Evolutionary conservation across 1,140 invertebrate species (phyloP), one percentile per base, ranked within the genome.

Genomic region (Maconellicoccus hirsutus): DNA sequence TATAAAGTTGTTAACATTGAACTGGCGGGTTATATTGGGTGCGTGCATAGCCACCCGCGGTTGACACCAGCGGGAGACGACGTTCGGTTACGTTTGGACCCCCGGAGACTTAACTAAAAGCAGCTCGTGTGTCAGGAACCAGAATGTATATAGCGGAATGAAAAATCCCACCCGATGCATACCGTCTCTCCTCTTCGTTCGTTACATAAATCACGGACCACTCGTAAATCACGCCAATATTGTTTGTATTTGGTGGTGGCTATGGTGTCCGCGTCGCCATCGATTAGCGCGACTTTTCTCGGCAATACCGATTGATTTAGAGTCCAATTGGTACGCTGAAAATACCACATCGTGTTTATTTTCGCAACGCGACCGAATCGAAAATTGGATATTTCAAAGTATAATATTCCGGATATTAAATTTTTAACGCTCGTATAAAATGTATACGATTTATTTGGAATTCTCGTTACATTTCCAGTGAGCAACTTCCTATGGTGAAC

Each of bases 1-100:
- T 66, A 66, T 66, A 66, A 66, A 66, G 61, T 66, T 66, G 61
- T 66, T 66, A 66, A 66, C 61, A 66, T 66, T 66, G 61, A 66
- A 66, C 61, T 19, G 61, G 61, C 61, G 61, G 22, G 61, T 23
- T 25, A 66, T 66, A 26, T 66, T 66, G 61, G 61, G 61, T 66
- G 61, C 61, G 61, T 66, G 61, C 61, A 66, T 66, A 23, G 61
- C 61, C 61, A 66, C 61, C 61, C 61, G 61, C 61, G 25, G 61
- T 66, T 66, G 61, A 66, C 61, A 66, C 61, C 61, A 66, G 61
- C 61, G 61, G 61, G 61, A 66, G 61, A 66, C 61, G 61, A 66
- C 61, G 22, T 26, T 66, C 61, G 61, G 21, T 66, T 66, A 66
- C 61, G 25, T 66, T 66, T 16, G 61, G 61, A 66, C 61, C 61